Evolutionary conservation across 2,797 vertebrate species (phyloP).

Genomic region (Neosalanx taihuensis): DNA sequence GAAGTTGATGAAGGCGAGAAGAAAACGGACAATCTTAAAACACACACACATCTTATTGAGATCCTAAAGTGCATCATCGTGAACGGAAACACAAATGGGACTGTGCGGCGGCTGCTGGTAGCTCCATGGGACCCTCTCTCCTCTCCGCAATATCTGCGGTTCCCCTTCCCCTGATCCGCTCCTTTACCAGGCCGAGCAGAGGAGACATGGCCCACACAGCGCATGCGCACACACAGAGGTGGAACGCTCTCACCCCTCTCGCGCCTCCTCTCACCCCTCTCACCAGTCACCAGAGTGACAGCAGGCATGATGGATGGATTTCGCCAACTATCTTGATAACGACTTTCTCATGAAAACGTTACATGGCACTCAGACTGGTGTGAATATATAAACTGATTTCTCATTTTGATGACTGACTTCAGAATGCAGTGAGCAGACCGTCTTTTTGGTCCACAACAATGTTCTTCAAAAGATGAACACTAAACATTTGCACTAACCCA

Average conservation of each 20-base stretch:
- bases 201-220: constrained; percentile 32
- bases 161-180: constrained; percentile 24
- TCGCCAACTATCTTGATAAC: background rate
- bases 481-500: too few relatives aligned
- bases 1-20: constrained; percentile 69
- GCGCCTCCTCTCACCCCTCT: background rate
- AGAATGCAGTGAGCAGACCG: too few relatives aligned
- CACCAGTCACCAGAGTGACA: constrained; percentile 16
- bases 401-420: too few relatives aligned
- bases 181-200: constrained; percentile 39
- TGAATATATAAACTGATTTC: too few relatives aligned
- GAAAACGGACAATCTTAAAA: constrained; percentile 69
- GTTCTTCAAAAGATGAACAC: too few relatives aligned
- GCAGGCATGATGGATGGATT: background rate
- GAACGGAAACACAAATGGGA: constrained; percentile 66
- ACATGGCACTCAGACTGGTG: background rate
- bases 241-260: constrained; percentile 11
- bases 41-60: constrained; percentile 78
- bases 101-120: constrained; percentile 36
- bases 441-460: too few relatives aligned
- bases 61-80: constrained; percentile 79
- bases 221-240: constrained; percentile 42
- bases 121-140: constrained; percentile 66
- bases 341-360: background rate
- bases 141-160: constrained; percentile 39